A percentile compares a stretch with the other conserved stretches of the same genome.
Evolutionary conservation across 2,113 vertebrate genomes (phyloP).

Genomic region (Plestiodon gilberti): DNA sequence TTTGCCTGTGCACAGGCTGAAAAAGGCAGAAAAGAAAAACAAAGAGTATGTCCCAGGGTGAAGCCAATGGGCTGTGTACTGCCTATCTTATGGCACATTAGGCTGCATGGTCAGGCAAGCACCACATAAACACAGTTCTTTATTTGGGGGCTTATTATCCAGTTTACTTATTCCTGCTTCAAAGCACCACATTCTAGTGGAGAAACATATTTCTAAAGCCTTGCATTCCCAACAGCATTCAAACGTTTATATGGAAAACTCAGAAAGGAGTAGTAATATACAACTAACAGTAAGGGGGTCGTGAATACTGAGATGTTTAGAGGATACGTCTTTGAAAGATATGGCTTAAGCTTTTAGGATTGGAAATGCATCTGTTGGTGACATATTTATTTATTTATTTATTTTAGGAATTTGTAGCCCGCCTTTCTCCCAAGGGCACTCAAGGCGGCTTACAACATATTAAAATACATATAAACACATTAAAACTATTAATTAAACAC

Average conservation of each 20-base stretch:
- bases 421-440: too few relatives aligned
- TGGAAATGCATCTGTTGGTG: too few relatives aligned
- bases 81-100: neutral
- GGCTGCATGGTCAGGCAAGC: neutral
- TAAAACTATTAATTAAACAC: too few relatives aligned
- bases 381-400: too few relatives aligned
- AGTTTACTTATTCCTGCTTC: neutral
- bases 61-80: neutral
- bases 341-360: too few relatives aligned
- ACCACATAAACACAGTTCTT: neutral
- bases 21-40: neutral
- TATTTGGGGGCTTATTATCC: neutral
- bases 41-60: too few relatives aligned
- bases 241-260: neutral
- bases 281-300: neutral
- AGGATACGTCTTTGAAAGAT: too few relatives aligned
- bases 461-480: too few relatives aligned
- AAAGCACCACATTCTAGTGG: neutral
- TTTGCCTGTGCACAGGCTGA: neutral
- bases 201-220: neutral
- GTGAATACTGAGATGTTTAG: neutral
- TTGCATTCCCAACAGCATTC: neutral
- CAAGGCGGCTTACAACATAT: too few relatives aligned
- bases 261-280: neutral
- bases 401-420: too few relatives aligned